Base-by-base conservation (phyloP, 2,113 vertebrate genomes). In the Passerina amoena region DNA sequence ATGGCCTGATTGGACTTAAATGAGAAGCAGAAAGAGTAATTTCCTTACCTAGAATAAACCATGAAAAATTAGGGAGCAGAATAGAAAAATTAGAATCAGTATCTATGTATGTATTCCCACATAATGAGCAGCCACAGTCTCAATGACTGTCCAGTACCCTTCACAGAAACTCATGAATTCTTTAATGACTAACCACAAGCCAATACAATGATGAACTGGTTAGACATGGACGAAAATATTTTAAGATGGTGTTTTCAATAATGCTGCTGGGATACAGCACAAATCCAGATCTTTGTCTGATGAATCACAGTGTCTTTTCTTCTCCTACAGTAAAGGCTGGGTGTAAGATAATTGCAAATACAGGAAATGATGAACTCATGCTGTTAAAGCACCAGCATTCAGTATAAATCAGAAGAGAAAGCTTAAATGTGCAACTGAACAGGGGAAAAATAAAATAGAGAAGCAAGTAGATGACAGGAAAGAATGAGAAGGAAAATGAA, bases 401-500 rank as follows among this genome's bases (percentile, higher is more conserved):
- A 50, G 22, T 33, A 31, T 54, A 94, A 94, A 82, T 86, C 53
- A 66, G 81, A 90, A 70, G 65, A 95, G 75, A 90, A 91, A 88
- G 59, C 54, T 63, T 47, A 78, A 63, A 69, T 31, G 75, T 87
- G 63, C 68, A 82, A 90, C 6, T 35, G 33, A 45, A 54, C 38
- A 56, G 15, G 24, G 14, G 12, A 69, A 65, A 60, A 81, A 82
- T 68, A 56, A 79, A 88, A 50, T 0, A 73, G 40, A 76, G 37
- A 75, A 82, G 78, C 25, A 45, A 75, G 81, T n/a, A 76, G 69
- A 48, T 65, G 81, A 91, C 73, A 84, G 81, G 61, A 89, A 87
- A 89, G 89, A 95, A 87, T 42, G 71, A 56, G 60, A 82, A 91
- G 45, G 37, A 92, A 94, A 91, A 91, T 69, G 35, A 48, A 84